Evolutionary conservation across 2,888 invertebrate genomes (phyloP).

Genomic region (Phalera bucephala): DNA sequence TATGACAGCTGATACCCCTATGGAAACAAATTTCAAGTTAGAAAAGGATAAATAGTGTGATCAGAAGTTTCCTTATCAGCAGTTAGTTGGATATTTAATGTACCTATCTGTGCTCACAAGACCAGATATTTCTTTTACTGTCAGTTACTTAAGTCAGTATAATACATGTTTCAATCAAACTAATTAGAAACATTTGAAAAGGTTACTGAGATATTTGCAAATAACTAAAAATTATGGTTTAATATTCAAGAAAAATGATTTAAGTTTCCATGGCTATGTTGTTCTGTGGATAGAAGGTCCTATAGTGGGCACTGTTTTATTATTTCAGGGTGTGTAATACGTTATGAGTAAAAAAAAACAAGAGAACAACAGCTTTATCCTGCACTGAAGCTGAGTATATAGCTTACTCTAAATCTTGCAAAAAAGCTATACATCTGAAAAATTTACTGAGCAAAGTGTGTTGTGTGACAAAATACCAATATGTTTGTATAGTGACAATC

Average conservation of each 20-base stretch:
- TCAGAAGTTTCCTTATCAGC: background rate
- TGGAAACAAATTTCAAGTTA: no score
- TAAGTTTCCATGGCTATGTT: slow-evolving; percentile 14
- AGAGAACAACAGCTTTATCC: slow-evolving; percentile 9
- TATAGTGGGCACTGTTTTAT: slow-evolving; percentile 9
- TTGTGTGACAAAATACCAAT: background rate
- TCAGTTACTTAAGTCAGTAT: no score
- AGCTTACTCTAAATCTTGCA: slow-evolving; percentile 13
- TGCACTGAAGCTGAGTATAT: slow-evolving; percentile 14
- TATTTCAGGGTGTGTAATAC: slow-evolving; percentile 3
- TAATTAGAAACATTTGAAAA: no score
- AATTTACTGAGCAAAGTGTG: slow-evolving; percentile 2
- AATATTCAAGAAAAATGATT: background rate
- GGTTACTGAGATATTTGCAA: slow-evolving; percentile 4
- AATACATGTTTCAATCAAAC: no score
- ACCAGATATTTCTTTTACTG: no score
- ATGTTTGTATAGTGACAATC: slow-evolving; percentile 5
- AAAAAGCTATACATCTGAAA: slow-evolving; percentile 8
- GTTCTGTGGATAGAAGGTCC: slow-evolving; percentile 4
- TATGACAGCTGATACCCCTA: slow-evolving; percentile 7
- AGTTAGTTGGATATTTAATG: background rate
- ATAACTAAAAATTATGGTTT: slow-evolving; percentile 5
- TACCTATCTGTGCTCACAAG: no score
- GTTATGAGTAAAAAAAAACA: slow-evolving; percentile 9
- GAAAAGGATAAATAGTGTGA: slow-evolving; percentile 6